Evolutionary conservation across 2,797 vertebrate genomes (phyloP), one percentile per base, ranked within the genome.

Genomic region (Pipistrellus kuhlii): DNA sequence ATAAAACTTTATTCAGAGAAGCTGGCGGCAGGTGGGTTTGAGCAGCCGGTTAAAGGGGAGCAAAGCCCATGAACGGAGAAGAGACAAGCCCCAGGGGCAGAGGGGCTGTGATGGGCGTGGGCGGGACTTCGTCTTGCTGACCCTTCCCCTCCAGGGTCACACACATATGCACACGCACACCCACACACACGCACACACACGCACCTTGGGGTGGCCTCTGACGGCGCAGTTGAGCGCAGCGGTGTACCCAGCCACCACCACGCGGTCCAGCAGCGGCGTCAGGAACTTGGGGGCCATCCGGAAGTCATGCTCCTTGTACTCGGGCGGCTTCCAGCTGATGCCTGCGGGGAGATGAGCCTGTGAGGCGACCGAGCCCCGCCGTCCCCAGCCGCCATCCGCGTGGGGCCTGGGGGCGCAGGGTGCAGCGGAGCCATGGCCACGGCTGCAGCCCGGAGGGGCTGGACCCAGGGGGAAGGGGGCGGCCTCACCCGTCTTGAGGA

Each of bases 201-300:
- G 30, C 69, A 99, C 99, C 98, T 99, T 99, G 0, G 99, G 99
- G 91, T 87, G 14, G 35, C 99, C 99, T 5, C 99, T 98, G 41
- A 99, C 99, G 0, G 99, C 98, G 8, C 99, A 99, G 97, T 98
- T 99, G 97, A 99, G 98, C 75, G 99, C 99, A 0, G 99, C 95
- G 0, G 96, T n/a, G 77, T 99, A 99, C 23, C 99, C 99, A 18
- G 99, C 99, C 91, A 99, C 96, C 4, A 99, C 98, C 35, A 97
- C 98, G 18, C 99, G 98, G 98, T 99, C 98, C 78, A 98, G 76
- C 13, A 99, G 98, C 4, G 99, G 99, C 0, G 98, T 98, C 38
- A 98, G 98, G 96, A 99, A 99, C 90, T 98, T 98, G 17, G 99
- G 99, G 64, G 98, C 98, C 1, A 91, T 93, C 83, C 10, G 98